Percentiles rank a stretch among this genome's conserved stretches.
phyloP scores from a whole-genome alignment of 2,113 vertebrate genomes.

The Strix uralensis region DNA sequence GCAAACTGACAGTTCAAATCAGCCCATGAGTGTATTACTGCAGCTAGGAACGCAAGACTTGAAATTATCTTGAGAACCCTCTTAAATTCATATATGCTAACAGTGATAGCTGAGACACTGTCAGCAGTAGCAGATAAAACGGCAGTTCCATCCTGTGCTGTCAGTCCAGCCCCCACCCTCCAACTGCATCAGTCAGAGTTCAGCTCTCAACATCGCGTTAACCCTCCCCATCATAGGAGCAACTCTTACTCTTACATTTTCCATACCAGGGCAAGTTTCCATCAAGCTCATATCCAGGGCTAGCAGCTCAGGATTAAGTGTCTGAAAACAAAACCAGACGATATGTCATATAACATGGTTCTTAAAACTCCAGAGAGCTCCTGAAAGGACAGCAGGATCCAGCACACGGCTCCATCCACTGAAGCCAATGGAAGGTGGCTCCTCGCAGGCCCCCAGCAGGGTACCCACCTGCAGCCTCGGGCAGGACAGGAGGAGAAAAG shows the following conservation, averaged over 20 bases:
- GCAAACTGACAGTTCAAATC: not conserved
- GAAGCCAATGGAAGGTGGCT: not conserved
- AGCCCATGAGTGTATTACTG: not conserved
- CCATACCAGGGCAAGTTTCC: conserved; percentile 23
- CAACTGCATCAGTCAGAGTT: not conserved
- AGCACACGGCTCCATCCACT: not conserved
- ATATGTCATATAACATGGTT: not conserved
- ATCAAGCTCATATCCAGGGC: conserved; percentile 40
- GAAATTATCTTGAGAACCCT: not conserved
- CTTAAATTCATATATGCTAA: not conserved
- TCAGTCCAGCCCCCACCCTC: not conserved
- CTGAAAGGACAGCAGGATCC: not conserved
- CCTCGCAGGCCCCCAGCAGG: not conserved
- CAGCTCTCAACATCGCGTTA: not conserved
- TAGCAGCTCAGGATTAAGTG: conserved; percentile 55
- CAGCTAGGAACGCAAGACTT: not conserved
- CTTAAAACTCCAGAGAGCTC: not conserved
- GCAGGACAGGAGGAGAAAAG: not conserved
- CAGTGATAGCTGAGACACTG: not conserved
- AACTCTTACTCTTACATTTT: conserved; percentile 51
- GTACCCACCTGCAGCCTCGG: not conserved
- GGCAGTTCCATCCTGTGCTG: not conserved
- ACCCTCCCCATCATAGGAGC: not conserved
- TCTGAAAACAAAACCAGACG: conserved; percentile 38
- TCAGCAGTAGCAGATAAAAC: not conserved